These are phyloP conservation scores for Chloroceryle amazona DNA, from an alignment of 2,797 vertebrate species.

Conservation along the genomic window DNA sequence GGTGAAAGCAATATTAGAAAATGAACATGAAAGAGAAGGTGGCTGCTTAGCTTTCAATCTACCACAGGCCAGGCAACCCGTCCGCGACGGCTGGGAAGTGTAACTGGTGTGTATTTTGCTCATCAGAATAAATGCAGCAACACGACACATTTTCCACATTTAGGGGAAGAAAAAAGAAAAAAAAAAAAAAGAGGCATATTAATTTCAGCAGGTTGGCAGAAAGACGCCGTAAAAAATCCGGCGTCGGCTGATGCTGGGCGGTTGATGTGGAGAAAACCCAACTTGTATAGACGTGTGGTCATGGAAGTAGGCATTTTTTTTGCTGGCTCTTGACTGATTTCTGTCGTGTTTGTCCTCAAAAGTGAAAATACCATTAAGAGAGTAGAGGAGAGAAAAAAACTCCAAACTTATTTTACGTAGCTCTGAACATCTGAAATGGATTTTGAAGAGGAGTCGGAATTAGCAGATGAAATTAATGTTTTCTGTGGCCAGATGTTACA, in stretches of 20 bases:
- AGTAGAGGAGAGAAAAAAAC: neutral
- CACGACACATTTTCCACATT: neutral
- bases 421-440: neutral
- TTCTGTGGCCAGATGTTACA: neutral
- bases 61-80: neutral
- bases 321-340: neutral
- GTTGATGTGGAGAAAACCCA: neutral
- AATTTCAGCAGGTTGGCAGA: neutral
- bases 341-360: neutral
- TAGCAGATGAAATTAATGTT: neutral
- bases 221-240: neutral
- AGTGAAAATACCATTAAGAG: neutral
- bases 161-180: neutral
- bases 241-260: neutral
- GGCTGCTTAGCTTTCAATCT: neutral
- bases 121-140: neutral
- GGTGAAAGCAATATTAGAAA: conserved; percentile 72
- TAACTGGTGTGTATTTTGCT: neutral
- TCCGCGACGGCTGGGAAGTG: neutral
- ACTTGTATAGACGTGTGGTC: neutral
- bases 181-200: neutral
- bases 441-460: neutral
- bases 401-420: neutral
- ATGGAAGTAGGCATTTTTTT: neutral
- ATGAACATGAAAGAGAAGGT: conserved; percentile 34